Evolutionary conservation across 2,797 vertebrate species (phyloP), one percentile per base, ranked within the genome.

Genomic region (Brachyrhaphis roseni): DNA sequence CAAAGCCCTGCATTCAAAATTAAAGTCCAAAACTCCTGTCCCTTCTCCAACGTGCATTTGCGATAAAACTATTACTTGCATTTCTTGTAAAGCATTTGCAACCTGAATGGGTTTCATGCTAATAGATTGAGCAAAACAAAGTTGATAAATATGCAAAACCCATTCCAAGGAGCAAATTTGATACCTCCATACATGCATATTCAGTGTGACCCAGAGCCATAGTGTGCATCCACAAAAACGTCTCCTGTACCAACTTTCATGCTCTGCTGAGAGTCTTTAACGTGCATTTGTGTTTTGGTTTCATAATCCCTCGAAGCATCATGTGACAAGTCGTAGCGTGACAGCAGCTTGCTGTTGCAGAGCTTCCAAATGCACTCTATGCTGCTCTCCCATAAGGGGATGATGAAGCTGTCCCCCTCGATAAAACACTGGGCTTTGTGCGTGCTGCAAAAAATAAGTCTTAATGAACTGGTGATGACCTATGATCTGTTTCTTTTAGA

Each of bases 321-420:
- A 77, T 83, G 80, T 89, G 87, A 93, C 80, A 78, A 78, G 80
- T 82, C 75, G 64, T 83, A 76, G 76, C 86, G 82, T 92, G 90
- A 88, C 91, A 92, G 84, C 82, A 87, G 84, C 87, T 90, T 87
- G 87, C 80, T 87, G 80, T 89, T 89, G 81, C 72, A 34, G 82
- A 64, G 82, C 81, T 89, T 89, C 89, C 90, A 83, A 83, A 84
- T 88, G 81, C 75, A 87, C 88, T 86, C 77, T 43, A 62, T 74
- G 74, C 80, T 90, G 76, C 78, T 77, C 18, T 86, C 84, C 78
- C 84, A 82, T 81, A 81, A 82, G 82, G 84, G 87, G 88, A 82
- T 66, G 86, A 87, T 85, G 57, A 43, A 78, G 82, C 84, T 90
- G 90, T 90, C 88, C 82, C 39, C 72, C 77, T 85, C 84, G 77